Percentiles rank a stretch among this genome's conserved stretches.
Conservation (phyloP, 2,113 vertebrate species). For the Tauraco erythrolophus region DNA sequence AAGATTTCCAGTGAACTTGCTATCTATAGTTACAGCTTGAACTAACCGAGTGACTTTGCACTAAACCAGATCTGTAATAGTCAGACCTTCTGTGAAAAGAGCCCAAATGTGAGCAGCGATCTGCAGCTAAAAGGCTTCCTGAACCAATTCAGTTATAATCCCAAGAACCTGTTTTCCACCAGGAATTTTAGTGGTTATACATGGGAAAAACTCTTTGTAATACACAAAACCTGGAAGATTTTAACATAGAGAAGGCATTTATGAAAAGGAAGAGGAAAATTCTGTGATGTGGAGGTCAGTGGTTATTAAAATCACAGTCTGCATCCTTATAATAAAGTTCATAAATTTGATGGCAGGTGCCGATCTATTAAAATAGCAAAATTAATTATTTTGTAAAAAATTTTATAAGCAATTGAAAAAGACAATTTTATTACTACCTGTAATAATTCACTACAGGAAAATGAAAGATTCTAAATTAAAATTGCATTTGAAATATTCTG, state of each 20-base stretch:
- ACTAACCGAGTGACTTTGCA: neutral
- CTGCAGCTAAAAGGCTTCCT: neutral
- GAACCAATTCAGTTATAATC: neutral
- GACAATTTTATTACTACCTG: neutral
- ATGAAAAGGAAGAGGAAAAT: neutral
- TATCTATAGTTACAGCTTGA: neutral
- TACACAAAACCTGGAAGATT: neutral
- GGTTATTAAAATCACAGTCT: neutral
- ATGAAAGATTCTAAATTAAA: neutral
- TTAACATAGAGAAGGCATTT: neutral
- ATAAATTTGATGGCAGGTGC: neutral
- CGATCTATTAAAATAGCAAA: neutral
- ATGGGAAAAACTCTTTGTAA: neutral
- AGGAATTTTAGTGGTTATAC: neutral
- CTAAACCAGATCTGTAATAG: neutral
- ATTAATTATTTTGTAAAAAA: neutral
- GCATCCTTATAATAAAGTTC: neutral
- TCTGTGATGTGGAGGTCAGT: neutral
- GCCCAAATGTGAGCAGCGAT: fast-evolving
- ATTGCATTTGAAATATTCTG: neutral
- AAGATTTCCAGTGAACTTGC: neutral
- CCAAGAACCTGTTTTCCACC: neutral
- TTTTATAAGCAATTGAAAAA: neutral
- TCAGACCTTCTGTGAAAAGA: neutral
- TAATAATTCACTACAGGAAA: neutral